These are phyloP conservation scores for Pseudolycoriella hygida DNA, from an alignment of 2,888 invertebrate species.

Conservation along the genomic window DNA sequence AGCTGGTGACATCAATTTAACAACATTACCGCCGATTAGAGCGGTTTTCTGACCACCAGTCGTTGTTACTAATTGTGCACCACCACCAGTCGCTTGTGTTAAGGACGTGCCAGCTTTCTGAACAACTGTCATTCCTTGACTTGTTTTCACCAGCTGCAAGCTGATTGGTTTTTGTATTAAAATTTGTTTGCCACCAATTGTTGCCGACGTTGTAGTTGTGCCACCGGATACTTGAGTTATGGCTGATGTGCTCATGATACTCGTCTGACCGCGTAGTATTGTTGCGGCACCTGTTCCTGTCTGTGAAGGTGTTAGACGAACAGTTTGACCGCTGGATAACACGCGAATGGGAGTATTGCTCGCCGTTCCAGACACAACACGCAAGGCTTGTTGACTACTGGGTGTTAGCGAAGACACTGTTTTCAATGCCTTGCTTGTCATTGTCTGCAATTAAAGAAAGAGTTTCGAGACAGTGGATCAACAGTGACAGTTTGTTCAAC, in stretches of 20 bases:
- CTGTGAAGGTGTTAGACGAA: constrained; percentile 23
- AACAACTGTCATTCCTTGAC: constrained; percentile 67
- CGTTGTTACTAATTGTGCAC: constrained; percentile 19
- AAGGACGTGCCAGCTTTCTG: constrained; percentile 15
- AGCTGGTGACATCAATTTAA: constrained; percentile 44
- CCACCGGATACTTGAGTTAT: constrained; percentile 13
- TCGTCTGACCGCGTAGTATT: constrained; percentile 7
- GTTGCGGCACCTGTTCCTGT: constrained; percentile 13
- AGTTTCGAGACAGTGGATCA: too few species aligned
- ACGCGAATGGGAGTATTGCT: constrained; percentile 21
- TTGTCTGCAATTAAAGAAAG: too few species aligned
- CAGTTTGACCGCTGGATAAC: constrained; percentile 22
- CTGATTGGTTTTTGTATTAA: constrained; percentile 46
- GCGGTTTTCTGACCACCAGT: constrained; percentile 31
- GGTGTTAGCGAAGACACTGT: not conserved
- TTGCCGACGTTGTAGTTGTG: constrained; percentile 19
- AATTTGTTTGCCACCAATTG: constrained; percentile 46
- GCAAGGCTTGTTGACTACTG: not conserved
- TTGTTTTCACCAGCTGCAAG: constrained; percentile 80
- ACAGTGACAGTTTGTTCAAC: too few species aligned
- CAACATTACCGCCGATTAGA: constrained; percentile 30
- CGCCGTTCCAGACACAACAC: constrained; percentile 1
- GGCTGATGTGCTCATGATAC: too few species aligned
- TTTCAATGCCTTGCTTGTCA: not conserved
- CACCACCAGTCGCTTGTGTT: constrained; percentile 17